These are phyloP conservation scores for Scaptomyza flava DNA, from an alignment of 2,888 invertebrate genomes.

Conservation along the genomic window DNA sequence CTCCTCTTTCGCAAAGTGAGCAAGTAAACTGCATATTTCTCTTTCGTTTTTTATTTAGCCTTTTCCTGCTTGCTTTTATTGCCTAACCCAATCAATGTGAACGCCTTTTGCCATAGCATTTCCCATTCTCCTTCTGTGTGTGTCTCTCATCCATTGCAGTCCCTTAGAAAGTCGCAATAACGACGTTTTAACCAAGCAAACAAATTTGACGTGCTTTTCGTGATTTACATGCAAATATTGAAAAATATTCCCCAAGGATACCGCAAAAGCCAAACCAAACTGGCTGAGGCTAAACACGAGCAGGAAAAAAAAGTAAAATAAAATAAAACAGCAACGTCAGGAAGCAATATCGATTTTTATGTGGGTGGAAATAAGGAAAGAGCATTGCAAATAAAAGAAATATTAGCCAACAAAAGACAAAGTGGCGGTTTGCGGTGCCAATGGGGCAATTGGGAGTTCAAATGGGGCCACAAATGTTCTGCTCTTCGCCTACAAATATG, in stretches of 20 bases:
- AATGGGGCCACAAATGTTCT: slow-evolving; percentile 33
- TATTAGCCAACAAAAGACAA: slow-evolving; percentile 77
- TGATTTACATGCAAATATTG: slow-evolving; percentile 83
- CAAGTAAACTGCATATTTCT: slow-evolving; percentile 27
- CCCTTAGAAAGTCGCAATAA: slow-evolving; percentile 64
- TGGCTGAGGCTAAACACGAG: slow-evolving; percentile 51
- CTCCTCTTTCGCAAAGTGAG: slow-evolving; percentile 25
- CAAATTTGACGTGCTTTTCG: slow-evolving; percentile 82
- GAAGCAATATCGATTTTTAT: slow-evolving; percentile 74
- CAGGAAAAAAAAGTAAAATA: slow-evolving; percentile 18
- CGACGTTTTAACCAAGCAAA: slow-evolving; percentile 79
- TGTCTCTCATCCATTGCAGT: not conserved
- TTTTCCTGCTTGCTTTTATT: slow-evolving; percentile 47
- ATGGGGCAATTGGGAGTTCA: slow-evolving; percentile 54
- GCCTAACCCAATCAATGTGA: slow-evolving; percentile 75
- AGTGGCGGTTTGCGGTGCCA: slow-evolving; percentile 62
- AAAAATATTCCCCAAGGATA: slow-evolving; percentile 79
- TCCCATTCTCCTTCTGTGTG: not conserved
- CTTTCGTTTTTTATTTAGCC: too few relatives aligned
- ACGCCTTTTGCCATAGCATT: slow-evolving; percentile 36
- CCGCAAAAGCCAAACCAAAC: slow-evolving; percentile 72
- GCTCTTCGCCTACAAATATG: slow-evolving; percentile 21
- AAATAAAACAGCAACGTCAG: slow-evolving; percentile 31
- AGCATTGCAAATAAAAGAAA: slow-evolving; percentile 70
- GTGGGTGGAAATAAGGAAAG: slow-evolving; percentile 54